Evolutionary conservation across 2,888 invertebrate species (phyloP), one percentile per base, ranked within the genome.

Genomic region (Polylopha cassiicola): DNA sequence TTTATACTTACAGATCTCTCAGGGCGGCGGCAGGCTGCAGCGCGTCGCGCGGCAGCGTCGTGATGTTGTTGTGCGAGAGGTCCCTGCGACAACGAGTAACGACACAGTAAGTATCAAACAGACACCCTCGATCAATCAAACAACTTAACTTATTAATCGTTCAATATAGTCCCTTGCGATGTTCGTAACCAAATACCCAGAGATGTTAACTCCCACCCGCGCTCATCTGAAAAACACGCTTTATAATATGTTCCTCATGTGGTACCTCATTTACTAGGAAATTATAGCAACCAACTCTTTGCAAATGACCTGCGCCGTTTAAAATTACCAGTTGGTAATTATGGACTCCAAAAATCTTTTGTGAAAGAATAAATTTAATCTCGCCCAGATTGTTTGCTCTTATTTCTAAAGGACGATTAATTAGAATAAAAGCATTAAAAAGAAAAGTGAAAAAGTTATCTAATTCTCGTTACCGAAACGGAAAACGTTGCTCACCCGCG

Each of bases 61-160:
- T 92, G 67, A 94, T 90, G 78, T 94, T 94, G 87, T 94, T 94
- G 86, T 89, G 89, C 51, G 91, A 91, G 72, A 94, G 86, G 78
- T 94, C 94, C 67, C 94, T 94, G 91, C 38, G 88, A 90, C 62
- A 66, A 51, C 16, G 23, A 4, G n/a, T 34, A 11, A 31, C 10
- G 24, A 8, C 17, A 13, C 8, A 15, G 4, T 17, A 9, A 8
- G 3, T 31, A 36, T 32, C 21, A 34, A 31, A 16, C 22, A 21
- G 8, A 26, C 17, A 31, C 21, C 10, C n/a, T 26, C 24, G 13
- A 29, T 14, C 21, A 27, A 30, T 7, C 16, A 16, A 16, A 7
- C 10, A n/a, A 3, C 10, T 18, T 6, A 21, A 28, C 14, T 14
- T 17, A 18, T 24, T 26, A 32, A 29, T 10, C 23, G 15, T 8